Conservation (phyloP, 1,140 invertebrate genomes). For the Phortica variegata region DNA sequence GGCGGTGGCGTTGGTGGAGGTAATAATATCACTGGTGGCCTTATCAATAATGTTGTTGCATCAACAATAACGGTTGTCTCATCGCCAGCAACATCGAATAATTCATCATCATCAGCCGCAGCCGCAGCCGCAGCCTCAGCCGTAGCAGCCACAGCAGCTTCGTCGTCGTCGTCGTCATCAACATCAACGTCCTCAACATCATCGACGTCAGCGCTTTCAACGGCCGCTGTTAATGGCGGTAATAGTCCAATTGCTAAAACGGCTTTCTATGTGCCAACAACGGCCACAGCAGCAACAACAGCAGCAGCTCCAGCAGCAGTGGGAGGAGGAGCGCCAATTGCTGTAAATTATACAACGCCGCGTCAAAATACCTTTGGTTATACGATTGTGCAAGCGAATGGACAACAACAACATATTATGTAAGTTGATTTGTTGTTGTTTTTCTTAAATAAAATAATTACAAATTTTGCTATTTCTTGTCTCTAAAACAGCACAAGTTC, state of each 20-base stretch:
- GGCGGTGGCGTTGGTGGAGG: conserved; percentile 3
- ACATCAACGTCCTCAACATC: conserved; percentile 6
- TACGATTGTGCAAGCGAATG: no score
- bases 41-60: conserved; percentile 23
- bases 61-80: conserved; percentile 50
- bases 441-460: no score
- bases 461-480: no score
- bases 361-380: no score
- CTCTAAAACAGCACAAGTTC: conserved; percentile 13
- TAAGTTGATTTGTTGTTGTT: no score
- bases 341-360: no score
- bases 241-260: conserved; percentile 42
- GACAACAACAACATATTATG: no score
- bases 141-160: not conserved
- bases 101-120: conserved; percentile 29
- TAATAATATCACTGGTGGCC: not conserved
- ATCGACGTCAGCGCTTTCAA: conserved; percentile 19
- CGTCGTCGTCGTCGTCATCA: conserved; percentile 1
- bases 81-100: conserved; percentile 51
- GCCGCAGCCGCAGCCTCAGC: conserved; percentile 20
- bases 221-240: conserved; percentile 45
- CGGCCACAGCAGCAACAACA: conserved; percentile 4
- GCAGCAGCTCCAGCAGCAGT: conserved; percentile 4
- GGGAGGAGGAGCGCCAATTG: no score
- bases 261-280: conserved; percentile 22